Evolutionary conservation across 2,113 vertebrate species (phyloP).

Genomic region (Vombatus ursinus): DNA sequence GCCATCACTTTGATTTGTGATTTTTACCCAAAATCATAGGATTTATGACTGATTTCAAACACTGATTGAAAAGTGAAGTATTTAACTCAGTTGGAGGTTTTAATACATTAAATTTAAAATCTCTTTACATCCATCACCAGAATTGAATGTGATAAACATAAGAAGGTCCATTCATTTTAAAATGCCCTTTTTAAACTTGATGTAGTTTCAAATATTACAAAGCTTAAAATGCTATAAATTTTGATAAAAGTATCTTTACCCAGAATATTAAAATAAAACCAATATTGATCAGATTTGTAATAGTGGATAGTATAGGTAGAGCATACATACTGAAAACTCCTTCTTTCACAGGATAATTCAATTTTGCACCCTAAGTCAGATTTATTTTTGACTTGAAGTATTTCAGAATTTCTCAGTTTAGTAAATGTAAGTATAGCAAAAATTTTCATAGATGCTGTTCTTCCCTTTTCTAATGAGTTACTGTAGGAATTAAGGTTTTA

Average conservation of each 20-base stretch:
- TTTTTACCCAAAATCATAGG: slow-evolving; percentile 41
- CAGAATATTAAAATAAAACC: slow-evolving; percentile 44
- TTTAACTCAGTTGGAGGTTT: not conserved
- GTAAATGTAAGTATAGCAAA: not conserved
- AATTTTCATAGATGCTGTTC: not conserved
- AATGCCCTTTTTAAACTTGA: slow-evolving; percentile 39
- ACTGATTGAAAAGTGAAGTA: slow-evolving; percentile 37
- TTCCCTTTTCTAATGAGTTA: slow-evolving; percentile 3
- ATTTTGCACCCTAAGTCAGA: not conserved
- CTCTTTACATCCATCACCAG: slow-evolving; percentile 12
- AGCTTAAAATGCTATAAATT: slow-evolving; percentile 47
- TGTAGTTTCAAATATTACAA: slow-evolving; percentile 37
- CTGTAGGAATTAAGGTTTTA: not conserved
- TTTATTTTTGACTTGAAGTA: slow-evolving; percentile 26
- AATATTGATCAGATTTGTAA: slow-evolving; percentile 34
- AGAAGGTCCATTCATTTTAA: slow-evolving; percentile 28
- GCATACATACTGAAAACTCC: slow-evolving; percentile 59
- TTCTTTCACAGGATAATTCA: slow-evolving; percentile 22
- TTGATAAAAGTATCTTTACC: slow-evolving; percentile 44
- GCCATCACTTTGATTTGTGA: slow-evolving; percentile 60
- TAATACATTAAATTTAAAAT: slow-evolving; percentile 35
- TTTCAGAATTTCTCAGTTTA: slow-evolving; percentile 23
- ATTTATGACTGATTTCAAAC: slow-evolving; percentile 52
- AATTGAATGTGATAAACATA: slow-evolving; percentile 27
- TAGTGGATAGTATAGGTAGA: slow-evolving; percentile 36